Conservation (phyloP, 64 coral and sea anemone species). For the Actinia tenebrosa region DNA sequence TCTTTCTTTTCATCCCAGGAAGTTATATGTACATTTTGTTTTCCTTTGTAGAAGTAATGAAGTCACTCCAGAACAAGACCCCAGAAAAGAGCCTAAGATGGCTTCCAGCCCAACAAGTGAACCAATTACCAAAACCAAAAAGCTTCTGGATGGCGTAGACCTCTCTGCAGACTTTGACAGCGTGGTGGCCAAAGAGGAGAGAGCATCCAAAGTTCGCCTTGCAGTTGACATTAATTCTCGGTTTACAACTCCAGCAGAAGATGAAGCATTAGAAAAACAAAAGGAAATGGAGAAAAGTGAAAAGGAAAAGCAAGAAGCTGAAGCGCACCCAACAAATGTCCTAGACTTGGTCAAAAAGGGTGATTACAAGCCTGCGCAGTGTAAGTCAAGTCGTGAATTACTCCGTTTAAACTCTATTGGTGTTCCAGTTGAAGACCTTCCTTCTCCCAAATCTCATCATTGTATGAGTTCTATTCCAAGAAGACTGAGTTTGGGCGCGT, state of each 20-base stretch:
- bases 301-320: neutral
- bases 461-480: slow-evolving; percentile 72
- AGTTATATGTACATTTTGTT: neutral
- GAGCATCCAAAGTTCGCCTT: slow-evolving; percentile 45
- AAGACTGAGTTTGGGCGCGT: slow-evolving; percentile 43
- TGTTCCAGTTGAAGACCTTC: slow-evolving; percentile 37
- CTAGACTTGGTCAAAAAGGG: slow-evolving; percentile 10
- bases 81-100: neutral
- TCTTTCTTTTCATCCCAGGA: neutral
- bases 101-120: neutral
- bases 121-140: neutral
- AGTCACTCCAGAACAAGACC: neutral
- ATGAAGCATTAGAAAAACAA: slow-evolving; percentile 7
- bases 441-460: slow-evolving; percentile 55
- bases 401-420: slow-evolving; percentile 60
- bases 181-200: slow-evolving; percentile 4
- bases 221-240: slow-evolving; percentile 77
- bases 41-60: slow-evolving; percentile 2
- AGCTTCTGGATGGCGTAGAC: neutral
- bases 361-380: slow-evolving; percentile 23
- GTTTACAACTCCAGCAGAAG: slow-evolving; percentile 65
- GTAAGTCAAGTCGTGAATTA: slow-evolving; percentile 34
- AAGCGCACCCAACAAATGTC: slow-evolving; percentile 1
- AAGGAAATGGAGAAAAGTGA: slow-evolving; percentile 10
- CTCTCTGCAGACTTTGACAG: neutral